A percentile compares a stretch with the other conserved stretches of the same genome.
These are phyloP conservation scores for Anguilla anguilla DNA, from an alignment of 2,797 vertebrate genomes.

Conservation along the genomic window DNA sequence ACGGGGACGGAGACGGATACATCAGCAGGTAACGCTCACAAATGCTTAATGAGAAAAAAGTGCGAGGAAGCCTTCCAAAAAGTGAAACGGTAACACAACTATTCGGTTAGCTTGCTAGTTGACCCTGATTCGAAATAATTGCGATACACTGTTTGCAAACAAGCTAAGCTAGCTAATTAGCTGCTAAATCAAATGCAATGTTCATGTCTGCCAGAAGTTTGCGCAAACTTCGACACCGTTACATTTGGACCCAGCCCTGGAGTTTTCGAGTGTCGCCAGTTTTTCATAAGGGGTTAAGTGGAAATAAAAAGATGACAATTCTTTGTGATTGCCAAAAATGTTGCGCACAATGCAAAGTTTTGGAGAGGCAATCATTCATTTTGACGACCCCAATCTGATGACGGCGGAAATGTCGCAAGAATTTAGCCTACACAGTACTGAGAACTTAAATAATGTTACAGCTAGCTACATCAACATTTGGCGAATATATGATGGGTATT, in stretches of 20 bases:
- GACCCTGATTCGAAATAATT: not conserved
- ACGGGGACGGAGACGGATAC: conserved; percentile 78
- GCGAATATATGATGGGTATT: not conserved
- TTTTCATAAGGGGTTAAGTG: not conserved
- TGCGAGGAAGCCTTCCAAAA: not conserved
- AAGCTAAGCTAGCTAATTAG: conserved; percentile 11
- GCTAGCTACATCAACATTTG: not conserved
- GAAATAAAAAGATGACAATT: not conserved
- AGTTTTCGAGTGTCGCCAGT: not conserved
- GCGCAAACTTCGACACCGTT: conserved; percentile 11
- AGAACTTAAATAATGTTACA: not conserved
- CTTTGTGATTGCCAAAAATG: not conserved
- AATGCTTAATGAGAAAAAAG: not conserved
- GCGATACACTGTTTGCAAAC: conserved; percentile 19
- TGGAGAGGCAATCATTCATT: not conserved
- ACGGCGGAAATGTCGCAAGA: conserved; percentile 8
- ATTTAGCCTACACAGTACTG: not conserved
- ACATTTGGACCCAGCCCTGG: not conserved
- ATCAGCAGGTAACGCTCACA: conserved; percentile 72
- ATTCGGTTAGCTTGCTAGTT: not conserved
- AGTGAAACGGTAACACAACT: not conserved
- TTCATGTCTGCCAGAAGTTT: not conserved
- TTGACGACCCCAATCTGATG: not conserved
- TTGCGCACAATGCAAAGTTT: not conserved
- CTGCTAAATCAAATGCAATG: not conserved